Evolutionary conservation across 2,888 invertebrate species (phyloP).

Genomic region (Ophioninae sp.): DNA sequence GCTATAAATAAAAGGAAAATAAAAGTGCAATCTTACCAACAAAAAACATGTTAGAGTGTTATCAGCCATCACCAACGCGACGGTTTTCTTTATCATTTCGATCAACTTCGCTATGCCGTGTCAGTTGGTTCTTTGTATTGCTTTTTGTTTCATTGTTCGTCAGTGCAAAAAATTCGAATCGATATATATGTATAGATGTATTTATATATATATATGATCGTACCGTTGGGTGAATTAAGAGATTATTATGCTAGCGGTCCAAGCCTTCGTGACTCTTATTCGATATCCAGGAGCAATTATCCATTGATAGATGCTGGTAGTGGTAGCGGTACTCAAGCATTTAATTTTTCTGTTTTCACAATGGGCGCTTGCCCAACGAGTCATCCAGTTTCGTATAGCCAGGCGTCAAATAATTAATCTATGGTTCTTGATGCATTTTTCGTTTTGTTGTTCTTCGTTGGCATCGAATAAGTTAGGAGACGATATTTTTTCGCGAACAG

Average conservation of each 20-base stretch:
- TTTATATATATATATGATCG: slow-evolving; percentile 18
- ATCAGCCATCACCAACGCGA: slow-evolving; percentile 78
- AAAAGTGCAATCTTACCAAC: slow-evolving; percentile 77
- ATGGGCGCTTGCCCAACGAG: slow-evolving; percentile 49
- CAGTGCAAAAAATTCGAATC: slow-evolving; percentile 47
- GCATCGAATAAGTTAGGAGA: slow-evolving; percentile 45
- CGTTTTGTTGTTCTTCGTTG: not conserved
- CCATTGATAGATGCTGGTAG: slow-evolving; percentile 32
- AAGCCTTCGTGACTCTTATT: slow-evolving; percentile 36
- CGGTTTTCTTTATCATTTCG: slow-evolving; percentile 60
- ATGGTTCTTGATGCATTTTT: slow-evolving; percentile 16
- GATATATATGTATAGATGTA: slow-evolving; percentile 3
- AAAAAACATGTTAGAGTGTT: slow-evolving; percentile 78
- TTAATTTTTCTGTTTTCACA: slow-evolving; percentile 22
- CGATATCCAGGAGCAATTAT: slow-evolving; percentile 37
- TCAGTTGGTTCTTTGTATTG: slow-evolving; percentile 58
- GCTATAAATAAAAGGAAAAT: slow-evolving; percentile 64
- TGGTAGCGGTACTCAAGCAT: slow-evolving; percentile 42
- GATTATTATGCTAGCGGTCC: slow-evolving; percentile 51
- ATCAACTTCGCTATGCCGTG: slow-evolving; percentile 53
- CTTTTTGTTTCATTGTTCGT: slow-evolving; percentile 42
- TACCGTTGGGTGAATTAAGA: slow-evolving; percentile 48
- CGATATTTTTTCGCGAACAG: slow-evolving; percentile 54
- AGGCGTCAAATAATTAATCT: slow-evolving; percentile 37
- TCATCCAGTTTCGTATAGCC: slow-evolving; percentile 48